A percentile compares a stretch with the other conserved stretches of the same genome.
phyloP scores from a whole-genome alignment of 1,140 invertebrate species.

The Cherax quadricarinatus region DNA sequence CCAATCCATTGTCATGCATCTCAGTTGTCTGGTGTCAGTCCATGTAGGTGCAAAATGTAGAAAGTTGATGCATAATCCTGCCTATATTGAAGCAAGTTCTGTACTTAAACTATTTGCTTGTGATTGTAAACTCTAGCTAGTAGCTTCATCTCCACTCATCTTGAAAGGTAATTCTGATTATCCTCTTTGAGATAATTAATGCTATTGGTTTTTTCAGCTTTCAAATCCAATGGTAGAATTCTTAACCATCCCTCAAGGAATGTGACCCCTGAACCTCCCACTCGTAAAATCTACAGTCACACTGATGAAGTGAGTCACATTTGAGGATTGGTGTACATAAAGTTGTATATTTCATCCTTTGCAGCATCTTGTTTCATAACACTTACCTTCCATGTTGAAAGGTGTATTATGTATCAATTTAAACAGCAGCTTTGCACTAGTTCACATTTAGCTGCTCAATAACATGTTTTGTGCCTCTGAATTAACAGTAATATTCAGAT shows the following conservation, averaged over 20 bases:
- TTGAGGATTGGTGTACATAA: conserved; percentile 31
- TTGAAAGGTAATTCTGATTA: conserved; percentile 29
- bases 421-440: conserved; percentile 54
- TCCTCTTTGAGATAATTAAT: conserved; percentile 9
- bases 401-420: conserved; percentile 31
- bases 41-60: conserved; percentile 32
- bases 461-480: conserved; percentile 44
- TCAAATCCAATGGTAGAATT: conserved; percentile 47
- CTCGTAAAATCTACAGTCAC: background rate
- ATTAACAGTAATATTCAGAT: conserved; percentile 18
- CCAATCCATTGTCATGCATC: conserved; percentile 52
- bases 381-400: conserved; percentile 34
- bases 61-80: conserved; percentile 65
- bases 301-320: background rate
- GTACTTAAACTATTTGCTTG: conserved; percentile 71
- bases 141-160: conserved; percentile 65
- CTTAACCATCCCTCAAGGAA: conserved; percentile 23
- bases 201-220: conserved; percentile 55
- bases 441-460: conserved; percentile 37
- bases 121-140: conserved; percentile 63
- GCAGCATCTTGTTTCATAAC: conserved; percentile 37
- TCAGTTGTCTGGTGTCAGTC: conserved; percentile 39
- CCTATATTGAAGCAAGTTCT: conserved; percentile 59
- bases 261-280: background rate
- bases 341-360: conserved; percentile 48